Percentiles rank a stretch among this genome's conserved stretches.
Evolutionary conservation across 2,797 vertebrate species (phyloP).

Genomic region (Orientallactaga sibirica): DNA sequence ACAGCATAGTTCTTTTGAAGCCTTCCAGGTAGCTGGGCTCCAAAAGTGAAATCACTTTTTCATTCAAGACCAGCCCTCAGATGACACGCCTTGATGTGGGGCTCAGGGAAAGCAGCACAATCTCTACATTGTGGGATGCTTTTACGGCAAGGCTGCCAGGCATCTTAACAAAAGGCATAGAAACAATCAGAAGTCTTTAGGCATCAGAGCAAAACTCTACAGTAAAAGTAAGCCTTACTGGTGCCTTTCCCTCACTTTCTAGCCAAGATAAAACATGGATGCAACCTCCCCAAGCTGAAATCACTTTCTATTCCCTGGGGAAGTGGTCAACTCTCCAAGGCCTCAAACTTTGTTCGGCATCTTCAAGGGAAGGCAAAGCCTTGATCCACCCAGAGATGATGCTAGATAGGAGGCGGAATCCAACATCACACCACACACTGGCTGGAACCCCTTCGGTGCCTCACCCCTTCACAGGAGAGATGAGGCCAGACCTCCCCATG

Average conservation of each 20-base stretch:
- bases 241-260: background rate
- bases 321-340: background rate
- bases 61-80: constrained; percentile 5
- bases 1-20: background rate
- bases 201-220: background rate
- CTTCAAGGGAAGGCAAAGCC: background rate
- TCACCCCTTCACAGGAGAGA: background rate
- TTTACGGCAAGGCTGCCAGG: background rate
- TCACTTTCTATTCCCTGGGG: background rate
- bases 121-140: background rate
- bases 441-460: background rate
- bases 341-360: background rate
- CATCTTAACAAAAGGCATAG: background rate
- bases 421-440: background rate
- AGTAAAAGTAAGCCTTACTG: background rate
- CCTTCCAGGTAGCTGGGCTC: constrained; percentile 1
- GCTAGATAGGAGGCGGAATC: background rate
- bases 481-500: background rate
- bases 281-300: background rate
- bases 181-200: constrained; percentile 23
- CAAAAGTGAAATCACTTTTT: background rate
- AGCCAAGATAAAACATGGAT: background rate
- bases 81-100: background rate
- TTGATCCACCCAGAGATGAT: background rate
- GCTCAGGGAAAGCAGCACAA: background rate